These are phyloP conservation scores for Aplocera efformata DNA, from an alignment of 2,888 invertebrate genomes.

Conservation along the genomic window DNA sequence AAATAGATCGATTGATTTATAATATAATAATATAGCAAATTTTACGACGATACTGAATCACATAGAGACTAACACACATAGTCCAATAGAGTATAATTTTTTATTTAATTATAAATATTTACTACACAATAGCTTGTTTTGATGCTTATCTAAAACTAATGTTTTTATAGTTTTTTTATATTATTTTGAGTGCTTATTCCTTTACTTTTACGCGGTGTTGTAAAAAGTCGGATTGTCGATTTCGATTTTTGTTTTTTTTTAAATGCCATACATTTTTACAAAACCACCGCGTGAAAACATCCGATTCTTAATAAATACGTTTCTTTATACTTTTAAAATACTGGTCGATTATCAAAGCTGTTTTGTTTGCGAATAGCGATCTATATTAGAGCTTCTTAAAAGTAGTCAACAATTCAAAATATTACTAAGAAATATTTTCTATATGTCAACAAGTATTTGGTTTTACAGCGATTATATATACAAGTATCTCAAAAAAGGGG, in stretches of 20 bases:
- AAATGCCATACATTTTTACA: background rate
- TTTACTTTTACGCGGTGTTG: slow-evolving; percentile 7
- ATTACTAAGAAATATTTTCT: slow-evolving; percentile 59
- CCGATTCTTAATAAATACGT: slow-evolving; percentile 14
- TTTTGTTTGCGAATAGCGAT: slow-evolving; percentile 44
- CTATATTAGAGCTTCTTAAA: slow-evolving; percentile 60
- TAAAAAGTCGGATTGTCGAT: background rate
- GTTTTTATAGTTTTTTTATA: slow-evolving; percentile 28
- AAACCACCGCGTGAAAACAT: slow-evolving; percentile 18
- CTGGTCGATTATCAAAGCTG: slow-evolving; percentile 57
- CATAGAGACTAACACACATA: slow-evolving; percentile 43
- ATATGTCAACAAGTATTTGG: slow-evolving; percentile 29
- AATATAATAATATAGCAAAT: slow-evolving; percentile 24
- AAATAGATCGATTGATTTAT: slow-evolving; percentile 23
- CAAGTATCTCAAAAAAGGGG: slow-evolving; percentile 52
- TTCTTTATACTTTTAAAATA: slow-evolving; percentile 32
- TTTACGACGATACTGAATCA: slow-evolving; percentile 40
- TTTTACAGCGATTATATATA: slow-evolving; percentile 44
- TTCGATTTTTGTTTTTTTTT: background rate
- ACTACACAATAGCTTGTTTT: slow-evolving; percentile 46
- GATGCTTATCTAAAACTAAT: slow-evolving; percentile 31
- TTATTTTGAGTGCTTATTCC: slow-evolving; percentile 20
- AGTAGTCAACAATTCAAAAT: slow-evolving; percentile 76
- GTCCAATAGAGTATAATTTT: slow-evolving; percentile 35
- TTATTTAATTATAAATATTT: background rate